Conservation (phyloP, 2,888 invertebrate species). For the Tinea trinotella region DNA sequence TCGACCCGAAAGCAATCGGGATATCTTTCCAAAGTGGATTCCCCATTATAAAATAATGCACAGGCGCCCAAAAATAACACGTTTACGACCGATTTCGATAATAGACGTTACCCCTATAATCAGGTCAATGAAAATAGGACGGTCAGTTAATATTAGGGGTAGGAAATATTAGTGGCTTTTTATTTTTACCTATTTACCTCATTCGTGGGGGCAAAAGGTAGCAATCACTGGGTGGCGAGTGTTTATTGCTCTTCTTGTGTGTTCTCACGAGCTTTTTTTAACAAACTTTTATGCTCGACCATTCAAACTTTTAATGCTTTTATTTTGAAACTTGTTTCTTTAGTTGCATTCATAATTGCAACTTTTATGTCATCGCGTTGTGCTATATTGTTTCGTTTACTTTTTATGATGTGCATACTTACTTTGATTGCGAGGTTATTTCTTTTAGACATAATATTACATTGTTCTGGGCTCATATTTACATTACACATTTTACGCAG, state of each 20-base stretch:
- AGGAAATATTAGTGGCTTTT: conserved; percentile 7
- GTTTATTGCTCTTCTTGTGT: conserved; percentile 25
- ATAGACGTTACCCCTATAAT: conserved; percentile 17
- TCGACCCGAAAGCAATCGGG: not conserved
- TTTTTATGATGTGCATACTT: too few relatives aligned
- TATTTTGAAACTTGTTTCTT: not conserved
- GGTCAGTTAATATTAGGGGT: conserved; percentile 16
- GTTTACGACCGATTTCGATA: conserved; percentile 14
- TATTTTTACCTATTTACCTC: conserved; percentile 14
- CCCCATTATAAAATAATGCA: not conserved
- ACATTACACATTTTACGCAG: too few relatives aligned
- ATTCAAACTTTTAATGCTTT: conserved; percentile 8
- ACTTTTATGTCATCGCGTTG: not conserved
- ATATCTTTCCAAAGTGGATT: not conserved
- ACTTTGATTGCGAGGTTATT: too few relatives aligned
- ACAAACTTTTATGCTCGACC: not conserved
- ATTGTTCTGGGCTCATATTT: too few relatives aligned
- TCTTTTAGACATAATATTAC: too few relatives aligned
- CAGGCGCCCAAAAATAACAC: conserved; percentile 15
- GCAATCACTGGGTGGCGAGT: conserved; percentile 24
- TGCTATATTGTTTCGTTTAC: not conserved
- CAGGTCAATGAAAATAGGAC: conserved; percentile 17
- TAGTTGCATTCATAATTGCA: conserved; percentile 2
- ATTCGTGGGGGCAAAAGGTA: conserved; percentile 29
- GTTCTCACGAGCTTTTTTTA: conserved; percentile 22